Conservation (phyloP, 2,113 vertebrate genomes). For the Scalopus aquaticus region DNA sequence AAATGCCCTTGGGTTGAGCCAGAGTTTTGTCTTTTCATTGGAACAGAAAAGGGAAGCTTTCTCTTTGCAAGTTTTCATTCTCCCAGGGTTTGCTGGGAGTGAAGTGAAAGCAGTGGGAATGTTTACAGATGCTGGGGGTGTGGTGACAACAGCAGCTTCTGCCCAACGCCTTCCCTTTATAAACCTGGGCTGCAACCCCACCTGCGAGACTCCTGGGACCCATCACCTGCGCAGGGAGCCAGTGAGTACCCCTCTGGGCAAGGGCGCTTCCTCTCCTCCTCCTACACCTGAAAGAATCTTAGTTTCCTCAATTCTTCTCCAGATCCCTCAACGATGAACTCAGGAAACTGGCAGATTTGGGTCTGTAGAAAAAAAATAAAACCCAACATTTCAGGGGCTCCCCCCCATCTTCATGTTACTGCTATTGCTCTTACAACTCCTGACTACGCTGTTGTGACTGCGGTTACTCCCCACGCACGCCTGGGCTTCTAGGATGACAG, state of each 20-base stretch:
- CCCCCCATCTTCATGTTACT: background rate
- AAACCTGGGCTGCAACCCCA: conserved; percentile 78
- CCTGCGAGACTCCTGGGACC: conserved; percentile 70
- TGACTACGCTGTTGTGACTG: background rate
- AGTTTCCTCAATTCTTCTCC: background rate
- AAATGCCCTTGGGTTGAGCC: background rate
- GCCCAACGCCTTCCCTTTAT: conserved; percentile 85
- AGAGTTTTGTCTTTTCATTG: background rate
- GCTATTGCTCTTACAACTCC: background rate
- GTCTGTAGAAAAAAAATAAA: background rate
- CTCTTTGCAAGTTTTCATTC: background rate
- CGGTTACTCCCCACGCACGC: background rate
- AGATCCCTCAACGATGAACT: background rate
- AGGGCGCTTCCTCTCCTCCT: background rate
- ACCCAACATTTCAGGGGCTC: background rate
- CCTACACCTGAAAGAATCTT: background rate
- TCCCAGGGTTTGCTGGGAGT: background rate
- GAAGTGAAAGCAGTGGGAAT: background rate
- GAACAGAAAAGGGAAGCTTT: background rate
- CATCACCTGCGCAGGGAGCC: conserved; percentile 69
- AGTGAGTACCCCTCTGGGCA: conserved; percentile 83
- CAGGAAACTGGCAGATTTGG: background rate
- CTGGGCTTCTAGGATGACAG: background rate
- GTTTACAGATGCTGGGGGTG: no score
- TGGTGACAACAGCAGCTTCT: no score